Evolutionary conservation across 2,888 invertebrate genomes (phyloP), one percentile per base, ranked within the genome.

Genomic region (Ctena decussata): DNA sequence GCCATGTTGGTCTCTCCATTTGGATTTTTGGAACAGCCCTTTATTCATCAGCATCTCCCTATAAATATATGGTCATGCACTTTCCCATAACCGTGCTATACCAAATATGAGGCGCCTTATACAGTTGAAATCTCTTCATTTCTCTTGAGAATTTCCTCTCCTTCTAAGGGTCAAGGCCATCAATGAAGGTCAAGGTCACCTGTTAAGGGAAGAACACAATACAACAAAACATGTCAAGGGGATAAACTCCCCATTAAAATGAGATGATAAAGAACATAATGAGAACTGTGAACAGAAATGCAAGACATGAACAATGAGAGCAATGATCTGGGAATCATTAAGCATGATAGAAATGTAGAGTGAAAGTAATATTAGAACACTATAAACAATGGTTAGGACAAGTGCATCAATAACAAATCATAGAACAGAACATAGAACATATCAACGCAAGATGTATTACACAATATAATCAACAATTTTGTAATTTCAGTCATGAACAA

Each of bases 1-100:
- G 91, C 91, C 91, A 90, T 82, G 90, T 91, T 88, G 90, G 90
- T 91, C 91, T 90, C 91, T 91, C 91, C 91, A 91, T 84, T 84
- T 86, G 86, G 78, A 88, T 86, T 90, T 91, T 85, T 89, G 91
- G 90, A 90, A 91, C 91, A 91, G 91, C 90, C 89, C 87, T 82
- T 81, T 82, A n/a, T 79, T 30, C 27, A 24, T 72, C 65, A 65
- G 21, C 65, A 35, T 65, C 65, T 65, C 35, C 65, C 65, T 65
- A 65, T 65, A 65, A 65, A 35, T 32, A 35, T 65, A 35, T 65
- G 65, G 65, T 65, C 65, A 65, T 65, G 65, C 65, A 65, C 35
- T 35, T 65, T 35, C 65, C 65, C 65, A 65, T 65, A 65, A 65
- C 65, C 65, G 35, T 65, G 65, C 32, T 65, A 65, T 65, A 65